These are phyloP conservation scores for Athripsodes cinereus DNA, from an alignment of 2,888 invertebrate genomes.

Conservation along the genomic window DNA sequence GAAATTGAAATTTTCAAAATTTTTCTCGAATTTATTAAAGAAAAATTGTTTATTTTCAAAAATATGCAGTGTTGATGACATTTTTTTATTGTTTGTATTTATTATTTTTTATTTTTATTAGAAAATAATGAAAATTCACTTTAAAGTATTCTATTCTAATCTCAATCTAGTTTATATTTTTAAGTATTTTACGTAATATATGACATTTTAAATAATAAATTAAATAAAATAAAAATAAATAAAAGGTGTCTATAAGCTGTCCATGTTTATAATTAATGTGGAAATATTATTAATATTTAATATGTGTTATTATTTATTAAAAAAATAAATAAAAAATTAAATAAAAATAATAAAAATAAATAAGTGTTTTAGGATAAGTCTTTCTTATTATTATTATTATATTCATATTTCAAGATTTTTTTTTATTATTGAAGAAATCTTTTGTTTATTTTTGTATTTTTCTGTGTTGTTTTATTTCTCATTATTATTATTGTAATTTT, in stretches of 20 bases:
- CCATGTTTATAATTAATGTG: background rate
- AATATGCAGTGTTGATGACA: background rate
- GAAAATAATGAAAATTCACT: background rate
- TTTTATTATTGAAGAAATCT: background rate
- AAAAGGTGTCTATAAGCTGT: slow-evolving; percentile 2
- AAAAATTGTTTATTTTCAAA: no score
- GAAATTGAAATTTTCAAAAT: no score
- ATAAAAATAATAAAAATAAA: background rate
- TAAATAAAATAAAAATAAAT: no score
- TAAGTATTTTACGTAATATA: background rate
- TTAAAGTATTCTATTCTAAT: background rate
- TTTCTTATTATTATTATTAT: background rate
- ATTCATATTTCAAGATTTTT: background rate
- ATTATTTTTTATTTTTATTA: background rate
- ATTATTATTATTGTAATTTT: background rate
- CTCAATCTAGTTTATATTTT: background rate
- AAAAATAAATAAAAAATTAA: background rate
- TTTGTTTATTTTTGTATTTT: no score
- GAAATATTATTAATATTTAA: background rate
- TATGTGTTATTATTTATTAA: background rate
- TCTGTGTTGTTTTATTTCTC: no score
- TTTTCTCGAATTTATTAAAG: no score
- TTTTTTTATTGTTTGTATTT: background rate
- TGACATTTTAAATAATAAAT: background rate
- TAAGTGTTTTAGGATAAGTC: background rate